Base-by-base conservation (phyloP, 1,140 invertebrate species). In the Nixonia krombeini region DNA sequence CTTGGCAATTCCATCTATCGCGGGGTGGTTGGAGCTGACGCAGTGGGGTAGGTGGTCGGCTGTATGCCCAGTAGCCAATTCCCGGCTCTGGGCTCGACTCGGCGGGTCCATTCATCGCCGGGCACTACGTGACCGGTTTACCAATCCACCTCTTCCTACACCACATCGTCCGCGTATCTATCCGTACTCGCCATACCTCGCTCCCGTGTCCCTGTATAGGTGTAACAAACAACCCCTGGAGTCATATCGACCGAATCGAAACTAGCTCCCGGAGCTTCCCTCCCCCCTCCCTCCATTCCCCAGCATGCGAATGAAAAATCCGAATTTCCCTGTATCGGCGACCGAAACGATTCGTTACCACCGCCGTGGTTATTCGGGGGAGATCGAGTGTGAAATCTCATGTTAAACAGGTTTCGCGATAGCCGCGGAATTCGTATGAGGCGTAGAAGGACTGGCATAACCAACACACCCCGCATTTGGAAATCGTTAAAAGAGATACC, bases 51-150 rank as follows among this genome's bases (percentile, higher is more conserved):
- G 80, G 74, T 79, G 78, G 75, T 80, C 76, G 76, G 70, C 72
- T 79, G 72, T 83, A 81, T 82, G 78, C 80, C 82, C 81, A 74
- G 81, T 84, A 85, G 83, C 83, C 80, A 84, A 84, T 84, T 84
- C 80, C 82, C 75, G 74, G 77, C 72, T 76, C 78, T 69, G 77
- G 74, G 79, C 81, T 82, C 80, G 77, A 83, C 74, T 83, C 82
- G 82, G 75, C 78, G 82, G 82, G 79, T 85, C 82, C 84, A 85
- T 85, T 85, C 82, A 84, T 85, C 79, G 81, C 77, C 72, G 80
- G 68, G 78, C 74, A 80, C 74, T 84, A 85, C 82, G 83, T 84
- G 83, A 85, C 82, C 79, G 76, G 82, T 83, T 84, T 85, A 80
- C 80, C 75, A 82, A 85, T 82, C 74, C 73, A 61, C 65, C 75